Conservation (phyloP, 2,888 invertebrate species). For the Hemaris fuciformis region DNA sequence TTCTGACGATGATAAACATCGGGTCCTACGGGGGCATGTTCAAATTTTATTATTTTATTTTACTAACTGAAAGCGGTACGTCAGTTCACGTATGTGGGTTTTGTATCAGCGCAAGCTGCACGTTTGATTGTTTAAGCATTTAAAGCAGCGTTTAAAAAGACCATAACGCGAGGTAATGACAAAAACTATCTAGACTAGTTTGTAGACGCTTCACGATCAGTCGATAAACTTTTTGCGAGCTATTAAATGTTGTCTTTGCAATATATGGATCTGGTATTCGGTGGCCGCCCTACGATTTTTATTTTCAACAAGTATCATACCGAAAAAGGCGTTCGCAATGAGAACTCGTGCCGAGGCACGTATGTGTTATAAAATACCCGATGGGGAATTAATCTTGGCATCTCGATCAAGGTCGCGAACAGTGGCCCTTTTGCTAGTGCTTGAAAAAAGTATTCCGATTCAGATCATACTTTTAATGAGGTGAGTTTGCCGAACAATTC, state of each 20-base stretch:
- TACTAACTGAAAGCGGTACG: background rate
- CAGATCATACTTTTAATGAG: slow-evolving; percentile 57
- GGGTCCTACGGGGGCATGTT: background rate
- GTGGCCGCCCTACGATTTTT: slow-evolving; percentile 67
- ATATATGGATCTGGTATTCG: slow-evolving; percentile 71
- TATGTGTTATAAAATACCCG: slow-evolving; percentile 59
- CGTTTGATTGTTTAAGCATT: slow-evolving; percentile 27
- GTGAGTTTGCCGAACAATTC: slow-evolving; percentile 57
- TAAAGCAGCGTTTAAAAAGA: slow-evolving; percentile 36
- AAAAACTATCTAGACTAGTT: slow-evolving; percentile 59
- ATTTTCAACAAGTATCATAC: slow-evolving; percentile 61
- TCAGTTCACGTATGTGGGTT: background rate
- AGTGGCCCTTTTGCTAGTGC: slow-evolving; percentile 28
- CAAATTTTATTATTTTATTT: background rate
- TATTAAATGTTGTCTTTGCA: slow-evolving; percentile 68
- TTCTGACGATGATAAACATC: slow-evolving; percentile 15
- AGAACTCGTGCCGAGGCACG: slow-evolving; percentile 57
- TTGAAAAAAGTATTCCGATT: slow-evolving; percentile 49
- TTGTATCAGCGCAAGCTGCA: background rate
- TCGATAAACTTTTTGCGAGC: slow-evolving; percentile 55
- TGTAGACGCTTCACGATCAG: slow-evolving; percentile 47
- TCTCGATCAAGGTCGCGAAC: slow-evolving; percentile 59
- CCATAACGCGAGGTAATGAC: slow-evolving; percentile 34
- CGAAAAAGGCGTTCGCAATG: slow-evolving; percentile 66
- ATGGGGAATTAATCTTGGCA: slow-evolving; percentile 66